A percentile compares a stretch with the other conserved stretches of the same genome.
Evolutionary conservation across 2,888 invertebrate genomes (phyloP).

Genomic region (Periphyllus acericola): DNA sequence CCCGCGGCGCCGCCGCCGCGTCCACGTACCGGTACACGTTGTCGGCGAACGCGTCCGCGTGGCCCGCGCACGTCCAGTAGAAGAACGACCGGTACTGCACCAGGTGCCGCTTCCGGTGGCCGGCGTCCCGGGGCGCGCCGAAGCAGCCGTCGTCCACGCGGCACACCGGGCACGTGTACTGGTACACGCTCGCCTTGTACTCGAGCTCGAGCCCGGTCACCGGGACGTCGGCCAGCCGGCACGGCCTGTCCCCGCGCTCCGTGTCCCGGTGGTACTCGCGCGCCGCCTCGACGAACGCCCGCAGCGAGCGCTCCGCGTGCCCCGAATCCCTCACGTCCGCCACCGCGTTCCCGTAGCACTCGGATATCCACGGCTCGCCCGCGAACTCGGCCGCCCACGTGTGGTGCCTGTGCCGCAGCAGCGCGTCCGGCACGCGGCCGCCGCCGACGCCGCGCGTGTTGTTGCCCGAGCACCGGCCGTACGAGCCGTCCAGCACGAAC

Average conservation of each 20-base stretch:
- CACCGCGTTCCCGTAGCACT: not conserved
- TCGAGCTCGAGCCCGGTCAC: not conserved
- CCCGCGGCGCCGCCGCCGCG: not conserved
- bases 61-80: not conserved
- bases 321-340: not conserved
- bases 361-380: not conserved
- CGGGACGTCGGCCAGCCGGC: not conserved
- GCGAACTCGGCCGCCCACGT: not conserved
- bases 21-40: not conserved
- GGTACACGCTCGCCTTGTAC: not conserved
- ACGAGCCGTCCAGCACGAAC: not conserved
- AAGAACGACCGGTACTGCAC: not conserved
- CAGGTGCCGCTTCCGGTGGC: not conserved
- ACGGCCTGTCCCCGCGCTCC: not conserved
- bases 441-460: not conserved
- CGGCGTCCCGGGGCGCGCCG: not conserved
- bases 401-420: not conserved
- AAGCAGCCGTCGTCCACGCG: not conserved
- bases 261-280: not conserved
- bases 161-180: conserved; percentile 19
- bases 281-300: not conserved
- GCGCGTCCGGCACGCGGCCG: not conserved
- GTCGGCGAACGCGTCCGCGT: not conserved
- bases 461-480: not conserved
- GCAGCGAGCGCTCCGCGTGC: not conserved